Evolutionary conservation across 2,113 vertebrate species (phyloP), one percentile per base, ranked within the genome.

Genomic region (Microtus montanus): DNA sequence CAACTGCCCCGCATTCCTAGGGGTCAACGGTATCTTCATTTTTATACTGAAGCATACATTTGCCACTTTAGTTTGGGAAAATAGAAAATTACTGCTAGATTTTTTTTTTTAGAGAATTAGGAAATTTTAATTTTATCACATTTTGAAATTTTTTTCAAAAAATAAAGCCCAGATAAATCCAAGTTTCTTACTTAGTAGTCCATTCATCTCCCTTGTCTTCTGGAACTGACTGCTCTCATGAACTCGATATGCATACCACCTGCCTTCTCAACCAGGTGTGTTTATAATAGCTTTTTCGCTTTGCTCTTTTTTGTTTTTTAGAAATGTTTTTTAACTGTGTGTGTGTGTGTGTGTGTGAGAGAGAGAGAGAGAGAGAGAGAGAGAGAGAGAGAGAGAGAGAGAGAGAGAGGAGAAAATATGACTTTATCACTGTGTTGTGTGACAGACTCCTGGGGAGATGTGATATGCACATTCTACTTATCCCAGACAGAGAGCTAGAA

Each of bases 91-190:
- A 54, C 8, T 61, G n/a, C 5, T 44, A 28, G 70, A 52, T 78
- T 82, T 94, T 54, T 94, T 54, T 41, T 41, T 75, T 38, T 75
- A 68, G 77, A 92, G 3, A 90, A 93, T 75, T 30, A 95, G 44
- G 22, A 83, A 8, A 47, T 75, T 58, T 80, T 74, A 79, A 28
- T 91, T 49, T 75, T 41, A 3, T 82, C 86, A 75, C 4, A 12
- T 24, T 20, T 78, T 54, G 6, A 17, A 14, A n/a, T 24, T 61
- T 47, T 71, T 73, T 30, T 28, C 0, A 35, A 79, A 38, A 82
- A 92, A 35, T 41, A 61, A 74, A 7, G 49, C 89, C 26, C 1
- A 70, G 44, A 20, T 92, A 28, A 87, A 87, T 71, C 38, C 28
- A 73, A 80, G 41, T 82, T 90, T 26, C 22, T 61, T 13, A 49